Conservation (phyloP, 1,140 invertebrate genomes). For the Apolygus lucorum region DNA sequence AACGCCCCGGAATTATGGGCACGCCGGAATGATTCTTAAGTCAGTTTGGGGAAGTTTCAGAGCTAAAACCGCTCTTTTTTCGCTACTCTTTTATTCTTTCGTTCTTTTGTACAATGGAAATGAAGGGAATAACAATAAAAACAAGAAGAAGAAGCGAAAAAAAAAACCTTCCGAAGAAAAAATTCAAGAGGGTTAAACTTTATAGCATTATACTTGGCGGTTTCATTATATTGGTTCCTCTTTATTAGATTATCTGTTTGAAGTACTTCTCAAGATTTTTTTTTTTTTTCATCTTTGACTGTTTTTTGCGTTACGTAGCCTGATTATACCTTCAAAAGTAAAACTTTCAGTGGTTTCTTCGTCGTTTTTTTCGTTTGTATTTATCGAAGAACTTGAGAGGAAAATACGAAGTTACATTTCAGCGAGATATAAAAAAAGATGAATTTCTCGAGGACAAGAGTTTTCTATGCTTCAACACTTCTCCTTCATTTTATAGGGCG, state of each 20-base stretch:
- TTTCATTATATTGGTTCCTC: background rate
- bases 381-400: conserved; percentile 1
- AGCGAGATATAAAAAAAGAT: too few relatives aligned
- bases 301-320: background rate
- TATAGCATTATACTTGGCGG: background rate
- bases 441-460: too few relatives aligned
- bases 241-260: conserved; percentile 2
- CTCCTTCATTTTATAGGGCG: too few relatives aligned
- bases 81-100: background rate
- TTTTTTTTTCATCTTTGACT: background rate
- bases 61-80: too few relatives aligned
- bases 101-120: background rate
- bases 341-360: background rate
- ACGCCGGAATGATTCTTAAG: too few relatives aligned
- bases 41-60: too few relatives aligned
- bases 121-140: background rate
- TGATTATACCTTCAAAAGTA: background rate
- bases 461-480: too few relatives aligned
- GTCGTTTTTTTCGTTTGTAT: background rate
- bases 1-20: too few relatives aligned
- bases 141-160: background rate
- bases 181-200: background rate
- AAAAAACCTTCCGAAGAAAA: background rate
- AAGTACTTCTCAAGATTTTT: background rate
- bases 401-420: too few relatives aligned